Evolutionary conservation across 1,140 invertebrate genomes (phyloP), one percentile per base, ranked within the genome.

Genomic region (Neodiprion virginianus): DNA sequence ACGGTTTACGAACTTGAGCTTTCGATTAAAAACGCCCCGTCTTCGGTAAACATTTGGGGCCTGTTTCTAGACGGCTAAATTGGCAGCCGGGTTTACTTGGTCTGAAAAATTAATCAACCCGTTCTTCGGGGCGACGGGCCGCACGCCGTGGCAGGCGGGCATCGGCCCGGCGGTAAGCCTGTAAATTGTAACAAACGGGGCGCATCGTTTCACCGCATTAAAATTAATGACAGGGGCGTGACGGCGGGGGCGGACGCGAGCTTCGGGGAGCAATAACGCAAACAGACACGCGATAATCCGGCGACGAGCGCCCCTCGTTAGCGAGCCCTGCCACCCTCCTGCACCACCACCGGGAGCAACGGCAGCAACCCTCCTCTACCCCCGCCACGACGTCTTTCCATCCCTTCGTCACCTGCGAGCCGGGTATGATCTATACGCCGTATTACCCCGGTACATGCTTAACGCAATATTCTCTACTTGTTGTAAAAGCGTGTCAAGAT

Each of bases 221-320:
- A 85, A 84, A 85, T 85, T 85, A 84, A 85, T 84, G 83, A 83
- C 80, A 80, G 73, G 74, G 79, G 79, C 83, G 77, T 79, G 79
- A 79, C 78, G 77, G 78, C 75, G 47, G 69, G 68, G 68, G 68
- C 68, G 23, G 68, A 69, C 21, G 68, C 21, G 49, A 53, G 68
- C 73, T 74, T 68, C 71, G 74, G 74, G 75, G 73, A 72, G 73
- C 76, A 81, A 82, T 83, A 83, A 84, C 81, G 84, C 80, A 85
- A 80, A 85, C 79, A 81, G 79, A 83, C 82, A 84, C 79, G 82
- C 84, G 79, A 85, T 84, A 83, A 85, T 83, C 84, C 77, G 75
- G 73, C 81, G 74, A 61, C 53, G 53, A 61, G 53, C 53, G 79
- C 76, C 77, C 76, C 75, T 80, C 78, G 78, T 78, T 80, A 80